Evolutionary conservation across 2,797 vertebrate species (phyloP).

Genomic region (Pseudopleuronectes americanus): DNA sequence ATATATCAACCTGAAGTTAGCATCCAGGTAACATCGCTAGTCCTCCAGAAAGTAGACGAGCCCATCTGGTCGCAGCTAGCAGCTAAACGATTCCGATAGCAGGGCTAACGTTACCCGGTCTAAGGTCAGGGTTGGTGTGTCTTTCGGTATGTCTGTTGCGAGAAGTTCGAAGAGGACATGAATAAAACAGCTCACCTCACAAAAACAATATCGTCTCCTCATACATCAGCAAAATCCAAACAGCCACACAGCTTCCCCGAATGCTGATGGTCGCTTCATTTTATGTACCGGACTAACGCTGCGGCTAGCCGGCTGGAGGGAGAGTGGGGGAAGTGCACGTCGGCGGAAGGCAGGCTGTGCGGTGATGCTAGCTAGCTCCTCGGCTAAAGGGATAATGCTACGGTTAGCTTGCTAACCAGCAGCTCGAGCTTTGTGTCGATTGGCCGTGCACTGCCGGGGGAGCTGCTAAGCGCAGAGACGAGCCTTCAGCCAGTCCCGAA

Average conservation of each 20-base stretch:
- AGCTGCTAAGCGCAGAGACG: constrained; percentile 16
- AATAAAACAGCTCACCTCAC: constrained; percentile 79
- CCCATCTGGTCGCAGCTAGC: constrained; percentile 66
- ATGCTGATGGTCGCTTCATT: constrained; percentile 83
- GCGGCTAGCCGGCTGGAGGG: constrained; percentile 80
- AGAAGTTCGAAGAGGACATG: constrained; percentile 47
- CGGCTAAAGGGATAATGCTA: constrained; percentile 55
- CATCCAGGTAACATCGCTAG: constrained; percentile 62
- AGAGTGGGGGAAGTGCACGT: constrained; percentile 86
- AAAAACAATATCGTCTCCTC: constrained; percentile 77
- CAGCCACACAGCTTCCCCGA: constrained; percentile 78
- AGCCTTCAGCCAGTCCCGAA: constrained; percentile 18
- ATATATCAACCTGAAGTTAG: constrained; percentile 61
- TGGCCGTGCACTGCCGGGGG: constrained; percentile 27
- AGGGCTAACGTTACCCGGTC: constrained; percentile 74
- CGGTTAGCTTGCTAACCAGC: constrained; percentile 56
- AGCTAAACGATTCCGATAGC: constrained; percentile 67
- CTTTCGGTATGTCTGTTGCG: constrained; percentile 52
- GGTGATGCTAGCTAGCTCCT: constrained; percentile 52
- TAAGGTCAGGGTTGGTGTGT: constrained; percentile 79
- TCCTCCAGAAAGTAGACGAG: constrained; percentile 73
- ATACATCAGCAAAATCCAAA: constrained; percentile 84
- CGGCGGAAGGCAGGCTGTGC: constrained; percentile 77
- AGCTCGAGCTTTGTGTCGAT: constrained; percentile 39
- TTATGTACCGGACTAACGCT: constrained; percentile 82